These are phyloP conservation scores for Hypomecis punctinalis DNA, from an alignment of 2,888 invertebrate species.

Conservation along the genomic window DNA sequence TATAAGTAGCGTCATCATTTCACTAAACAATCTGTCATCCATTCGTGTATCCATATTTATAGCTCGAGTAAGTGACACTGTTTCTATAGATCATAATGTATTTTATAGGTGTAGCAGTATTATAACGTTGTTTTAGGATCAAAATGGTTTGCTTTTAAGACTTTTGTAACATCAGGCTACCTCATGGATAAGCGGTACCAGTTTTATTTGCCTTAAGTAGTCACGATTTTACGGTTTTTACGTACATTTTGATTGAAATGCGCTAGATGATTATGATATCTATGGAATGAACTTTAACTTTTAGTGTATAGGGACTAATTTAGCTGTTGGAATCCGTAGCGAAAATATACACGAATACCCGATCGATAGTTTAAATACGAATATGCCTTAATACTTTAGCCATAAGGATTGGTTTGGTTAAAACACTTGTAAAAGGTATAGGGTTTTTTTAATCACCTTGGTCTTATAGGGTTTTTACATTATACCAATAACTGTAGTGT, in stretches of 20 bases:
- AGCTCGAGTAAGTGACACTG: conserved; percentile 34
- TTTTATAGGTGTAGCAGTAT: conserved; percentile 77
- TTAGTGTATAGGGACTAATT: conserved; percentile 41
- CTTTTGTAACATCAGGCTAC: conserved; percentile 69
- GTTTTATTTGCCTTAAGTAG: conserved; percentile 40
- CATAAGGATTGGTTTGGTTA: conserved; percentile 19
- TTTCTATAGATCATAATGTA: conserved; percentile 47
- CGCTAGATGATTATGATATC: conserved; percentile 35
- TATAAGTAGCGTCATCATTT: conserved; percentile 49
- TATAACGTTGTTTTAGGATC: conserved; percentile 65
- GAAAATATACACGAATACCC: conserved; percentile 55
- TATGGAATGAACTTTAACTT: conserved; percentile 36
- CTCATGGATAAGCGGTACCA: conserved; percentile 67
- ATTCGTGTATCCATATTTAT: conserved; percentile 20
- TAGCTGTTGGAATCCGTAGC: conserved; percentile 53
- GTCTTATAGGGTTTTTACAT: background rate
- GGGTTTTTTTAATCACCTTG: conserved; percentile 4
- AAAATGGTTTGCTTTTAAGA: conserved; percentile 57
- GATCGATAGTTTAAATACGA: conserved; percentile 45
- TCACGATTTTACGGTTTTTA: conserved; percentile 20
- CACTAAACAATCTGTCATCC: conserved; percentile 17
- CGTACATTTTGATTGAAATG: conserved; percentile 13
- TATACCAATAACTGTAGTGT: background rate
- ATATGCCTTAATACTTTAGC: conserved; percentile 34
- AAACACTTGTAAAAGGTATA: conserved; percentile 10